Evolutionary conservation across 2,888 invertebrate genomes (phyloP).

Genomic region (Globia sparganii): DNA sequence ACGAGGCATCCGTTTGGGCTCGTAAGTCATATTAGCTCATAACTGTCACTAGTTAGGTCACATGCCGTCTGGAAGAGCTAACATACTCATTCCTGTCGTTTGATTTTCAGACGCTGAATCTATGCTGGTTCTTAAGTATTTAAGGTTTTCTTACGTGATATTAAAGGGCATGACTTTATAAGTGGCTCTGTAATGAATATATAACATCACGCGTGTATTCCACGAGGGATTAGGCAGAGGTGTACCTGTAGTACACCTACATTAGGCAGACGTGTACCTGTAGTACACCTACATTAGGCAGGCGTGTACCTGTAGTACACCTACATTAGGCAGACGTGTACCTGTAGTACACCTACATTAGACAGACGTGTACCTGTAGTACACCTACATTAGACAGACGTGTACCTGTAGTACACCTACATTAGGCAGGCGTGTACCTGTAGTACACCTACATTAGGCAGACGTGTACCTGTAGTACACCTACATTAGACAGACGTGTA

Average conservation of each 20-base stretch:
- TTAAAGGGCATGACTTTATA: background rate
- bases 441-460: background rate
- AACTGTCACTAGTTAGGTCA: constrained; percentile 54
- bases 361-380: background rate
- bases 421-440: background rate
- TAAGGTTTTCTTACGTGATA: background rate
- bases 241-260: background rate
- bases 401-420: background rate
- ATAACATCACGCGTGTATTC: background rate
- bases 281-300: background rate
- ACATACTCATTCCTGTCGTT: constrained; percentile 37
- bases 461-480: background rate
- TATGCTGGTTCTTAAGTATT: background rate
- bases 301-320: background rate
- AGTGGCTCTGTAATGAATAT: background rate
- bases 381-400: background rate
- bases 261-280: background rate
- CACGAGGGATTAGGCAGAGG: background rate
- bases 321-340: background rate
- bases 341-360: background rate
- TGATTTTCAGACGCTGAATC: constrained; percentile 10
- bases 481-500: background rate
- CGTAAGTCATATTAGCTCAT: constrained; percentile 58
- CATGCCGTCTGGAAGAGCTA: constrained; percentile 34
- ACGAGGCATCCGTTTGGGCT: constrained; percentile 51